Conservation (phyloP, 2,113 vertebrate species). For the Cromileptes altivelis region DNA sequence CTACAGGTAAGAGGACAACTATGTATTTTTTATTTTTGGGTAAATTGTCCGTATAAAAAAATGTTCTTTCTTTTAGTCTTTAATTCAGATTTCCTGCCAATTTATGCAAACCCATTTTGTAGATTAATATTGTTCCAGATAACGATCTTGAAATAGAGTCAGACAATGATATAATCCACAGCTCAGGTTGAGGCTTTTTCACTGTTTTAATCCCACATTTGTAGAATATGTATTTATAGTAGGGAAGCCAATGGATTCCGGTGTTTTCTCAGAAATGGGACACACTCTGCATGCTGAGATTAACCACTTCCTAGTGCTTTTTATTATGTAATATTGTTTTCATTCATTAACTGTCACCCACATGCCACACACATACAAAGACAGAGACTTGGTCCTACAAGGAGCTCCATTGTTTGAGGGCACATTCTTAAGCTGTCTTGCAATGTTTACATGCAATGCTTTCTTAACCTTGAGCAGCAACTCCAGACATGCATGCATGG, state of each 20-base stretch:
- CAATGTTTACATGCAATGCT: slow-evolving; percentile 41
- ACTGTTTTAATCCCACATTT: slow-evolving; percentile 17
- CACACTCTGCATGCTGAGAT: neutral
- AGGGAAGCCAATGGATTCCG: neutral
- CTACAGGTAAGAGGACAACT: too few relatives aligned
- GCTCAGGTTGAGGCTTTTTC: neutral
- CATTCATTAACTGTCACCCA: slow-evolving; percentile 20
- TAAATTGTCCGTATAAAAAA: neutral
- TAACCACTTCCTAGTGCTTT: slow-evolving; percentile 23
- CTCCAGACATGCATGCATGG: slow-evolving; percentile 41
- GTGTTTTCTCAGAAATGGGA: slow-evolving; percentile 15
- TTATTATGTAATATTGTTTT: slow-evolving; percentile 18
- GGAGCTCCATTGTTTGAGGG: slow-evolving; percentile 22
- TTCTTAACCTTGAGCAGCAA: slow-evolving; percentile 24
- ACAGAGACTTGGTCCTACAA: slow-evolving; percentile 26
- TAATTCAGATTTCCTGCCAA: neutral
- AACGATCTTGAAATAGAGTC: slow-evolving; percentile 1
- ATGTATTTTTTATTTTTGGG: too few relatives aligned
- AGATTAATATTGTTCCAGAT: slow-evolving; percentile 15
- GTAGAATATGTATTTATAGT: slow-evolving; percentile 4
- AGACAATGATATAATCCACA: neutral
- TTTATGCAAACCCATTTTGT: slow-evolving; percentile 16
- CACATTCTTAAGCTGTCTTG: slow-evolving; percentile 20
- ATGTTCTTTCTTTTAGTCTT: neutral
- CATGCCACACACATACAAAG: slow-evolving; percentile 39